Base-by-base conservation (phyloP, 1,140 invertebrate species). In the Megathymus violae region DNA sequence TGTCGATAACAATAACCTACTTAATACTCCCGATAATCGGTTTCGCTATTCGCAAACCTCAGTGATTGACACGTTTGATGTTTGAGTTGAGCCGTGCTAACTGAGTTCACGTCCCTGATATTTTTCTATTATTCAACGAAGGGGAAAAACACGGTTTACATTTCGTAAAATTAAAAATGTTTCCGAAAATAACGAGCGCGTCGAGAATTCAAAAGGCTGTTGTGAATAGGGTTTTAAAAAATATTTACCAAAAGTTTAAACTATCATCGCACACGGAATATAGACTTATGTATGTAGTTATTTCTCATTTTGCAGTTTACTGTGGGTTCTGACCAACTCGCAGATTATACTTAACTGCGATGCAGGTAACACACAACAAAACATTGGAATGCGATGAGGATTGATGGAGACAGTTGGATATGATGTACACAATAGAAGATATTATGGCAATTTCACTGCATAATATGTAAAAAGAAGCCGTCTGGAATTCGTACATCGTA, bases 21-120 rank as follows among this genome's bases (percentile, higher is more conserved):
- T 87, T 90, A 90, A 90, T 90, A 88, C 77, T 79, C 81, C 80
- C 83, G 86, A 88, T 89, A 90, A 90, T 90, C 88, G 88, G 86
- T 88, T 90, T 90, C 85, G 80, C 82, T 87, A 89, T 89, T 90
- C 77, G 75, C 73, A 87, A 85, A 85, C 80, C 80, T 83, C 78
- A 69, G 78, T 89, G 88, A 89, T 89, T 90, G 88, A 90, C 88
- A 89, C 86, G 85, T 88, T 82, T 77, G 78, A 82, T 88, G 79
- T 84, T 77, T 79, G 75, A 76, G 69, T 69, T 72, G 79, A 80
- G 76, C 70, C 76, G 61, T 71, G 74, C 67, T 64, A 72, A 69
- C 80, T 74, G 67, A 74, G 54, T 71, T 73, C 60, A 65, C 52
- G 60, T 34, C 56, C 65, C 65, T 60, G 69, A 78, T 74, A 68